Percentiles rank a stretch among this genome's conserved stretches.
Conservation (phyloP, 2,797 vertebrate genomes). For the Esox lucius region DNA sequence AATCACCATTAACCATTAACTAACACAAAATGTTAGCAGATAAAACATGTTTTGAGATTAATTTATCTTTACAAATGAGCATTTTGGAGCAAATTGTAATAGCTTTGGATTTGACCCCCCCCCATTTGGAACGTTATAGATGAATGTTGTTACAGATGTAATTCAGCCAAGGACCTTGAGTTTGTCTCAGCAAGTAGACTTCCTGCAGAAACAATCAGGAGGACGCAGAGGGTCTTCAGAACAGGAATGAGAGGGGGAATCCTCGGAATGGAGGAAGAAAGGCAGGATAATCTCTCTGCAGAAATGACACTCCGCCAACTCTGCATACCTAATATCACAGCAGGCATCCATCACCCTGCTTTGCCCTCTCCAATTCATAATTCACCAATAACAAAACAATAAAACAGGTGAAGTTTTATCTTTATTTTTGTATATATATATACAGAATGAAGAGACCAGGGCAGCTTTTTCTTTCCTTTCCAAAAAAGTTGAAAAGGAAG, state of each 20-base stretch:
- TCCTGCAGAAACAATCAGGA: not conserved
- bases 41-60: no score
- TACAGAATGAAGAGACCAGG: no score
- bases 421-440: no score
- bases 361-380: not conserved
- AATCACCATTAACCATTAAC: no score
- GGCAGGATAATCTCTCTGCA: constrained; percentile 35
- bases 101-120: no score
- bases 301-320: constrained; percentile 12
- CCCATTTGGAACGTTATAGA: no score
- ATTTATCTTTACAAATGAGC: no score
- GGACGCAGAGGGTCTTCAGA: not conserved
- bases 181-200: constrained; percentile 29
- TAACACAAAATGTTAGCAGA: no score
- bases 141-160: constrained; percentile 11
- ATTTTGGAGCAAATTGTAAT: no score
- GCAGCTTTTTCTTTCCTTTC: no score
- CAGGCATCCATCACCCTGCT: not conserved
- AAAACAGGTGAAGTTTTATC: not conserved
- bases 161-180: constrained; percentile 30
- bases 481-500: no score
- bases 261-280: constrained; percentile 32
- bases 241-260: constrained; percentile 15
- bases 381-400: not conserved
- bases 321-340: constrained; percentile 29